Conservation (phyloP, 2,113 vertebrate genomes). For the Setophaga kirtlandii region DNA sequence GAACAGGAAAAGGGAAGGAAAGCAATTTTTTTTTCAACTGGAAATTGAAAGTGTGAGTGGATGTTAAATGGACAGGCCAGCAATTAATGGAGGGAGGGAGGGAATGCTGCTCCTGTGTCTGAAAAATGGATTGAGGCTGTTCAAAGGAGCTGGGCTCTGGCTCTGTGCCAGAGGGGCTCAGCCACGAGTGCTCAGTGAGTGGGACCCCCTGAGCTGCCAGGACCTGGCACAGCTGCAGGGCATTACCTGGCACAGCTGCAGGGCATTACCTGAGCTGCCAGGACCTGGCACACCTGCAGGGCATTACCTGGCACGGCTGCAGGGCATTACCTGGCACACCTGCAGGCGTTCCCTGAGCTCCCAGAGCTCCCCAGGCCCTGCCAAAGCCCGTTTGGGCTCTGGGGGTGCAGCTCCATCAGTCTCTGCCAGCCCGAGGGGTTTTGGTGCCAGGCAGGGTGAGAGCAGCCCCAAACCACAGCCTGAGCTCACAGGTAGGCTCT, state of each 20-base stretch:
- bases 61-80: not conserved
- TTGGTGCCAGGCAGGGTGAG: not conserved
- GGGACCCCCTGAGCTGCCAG: no score
- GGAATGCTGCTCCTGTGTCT: not conserved
- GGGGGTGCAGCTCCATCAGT: rapidly evolving
- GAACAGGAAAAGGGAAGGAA: not conserved
- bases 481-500: not conserved
- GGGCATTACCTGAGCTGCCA: rapidly evolving
- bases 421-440: not conserved
- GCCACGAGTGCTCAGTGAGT: not conserved
- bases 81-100: not conserved
- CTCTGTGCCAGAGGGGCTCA: rapidly evolving
- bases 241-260: no score
- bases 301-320: not conserved
- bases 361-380: no score
- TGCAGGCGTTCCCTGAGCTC: no score
- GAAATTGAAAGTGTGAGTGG: not conserved
- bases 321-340: no score
- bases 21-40: not conserved
- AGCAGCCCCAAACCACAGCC: rapidly evolving
- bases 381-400: not conserved
- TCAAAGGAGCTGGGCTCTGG: rapidly evolving
- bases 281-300: not conserved
- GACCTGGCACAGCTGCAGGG: no score
- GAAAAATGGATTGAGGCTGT: not conserved